Conservation (phyloP, 1,140 invertebrate species). For the Oscheius sp. region DNA sequence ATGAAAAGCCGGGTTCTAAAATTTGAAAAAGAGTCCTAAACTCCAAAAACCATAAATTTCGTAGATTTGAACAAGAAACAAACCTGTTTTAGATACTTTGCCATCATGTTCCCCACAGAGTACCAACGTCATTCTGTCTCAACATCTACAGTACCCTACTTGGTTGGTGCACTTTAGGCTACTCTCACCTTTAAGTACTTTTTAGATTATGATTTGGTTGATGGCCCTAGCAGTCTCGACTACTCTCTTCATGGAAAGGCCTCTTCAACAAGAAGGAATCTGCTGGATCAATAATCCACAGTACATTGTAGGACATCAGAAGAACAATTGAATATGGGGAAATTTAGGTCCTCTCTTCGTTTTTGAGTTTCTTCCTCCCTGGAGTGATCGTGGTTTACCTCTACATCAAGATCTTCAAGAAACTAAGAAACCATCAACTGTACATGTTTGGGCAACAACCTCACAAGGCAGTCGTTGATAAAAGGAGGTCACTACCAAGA, state of each 20-base stretch:
- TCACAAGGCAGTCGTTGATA: slow-evolving; percentile 3
- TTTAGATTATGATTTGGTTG: slow-evolving; percentile 39
- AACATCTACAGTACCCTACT: slow-evolving; percentile 32
- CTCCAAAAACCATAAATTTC: too few relatives aligned
- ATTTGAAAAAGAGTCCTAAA: too few relatives aligned
- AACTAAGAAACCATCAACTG: slow-evolving; percentile 37
- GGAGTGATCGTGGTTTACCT: slow-evolving; percentile 40
- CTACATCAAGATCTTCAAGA: slow-evolving; percentile 40
- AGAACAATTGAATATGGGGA: not conserved
- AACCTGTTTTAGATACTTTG: slow-evolving; percentile 34
- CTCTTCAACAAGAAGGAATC: not conserved
- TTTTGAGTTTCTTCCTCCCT: slow-evolving; percentile 39
- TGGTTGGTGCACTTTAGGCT: not conserved
- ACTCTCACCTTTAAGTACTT: not conserved
- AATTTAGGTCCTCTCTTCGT: slow-evolving; percentile 34
- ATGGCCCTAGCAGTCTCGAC: slow-evolving; percentile 34
- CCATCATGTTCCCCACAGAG: slow-evolving; percentile 44
- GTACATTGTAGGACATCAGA: slow-evolving; percentile 23
- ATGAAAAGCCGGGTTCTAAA: too few relatives aligned
- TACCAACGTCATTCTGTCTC: slow-evolving; percentile 41
- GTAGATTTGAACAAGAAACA: too few relatives aligned
- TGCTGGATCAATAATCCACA: slow-evolving; percentile 42
- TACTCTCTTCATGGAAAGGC: slow-evolving; percentile 37
- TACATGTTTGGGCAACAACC: slow-evolving; percentile 39
- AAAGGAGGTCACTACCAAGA: slow-evolving; percentile 29